A percentile compares a stretch with the other conserved stretches of the same genome.
Conservation (phyloP, 2,113 vertebrate genomes). For the Trochalopteron elliotii region DNA sequence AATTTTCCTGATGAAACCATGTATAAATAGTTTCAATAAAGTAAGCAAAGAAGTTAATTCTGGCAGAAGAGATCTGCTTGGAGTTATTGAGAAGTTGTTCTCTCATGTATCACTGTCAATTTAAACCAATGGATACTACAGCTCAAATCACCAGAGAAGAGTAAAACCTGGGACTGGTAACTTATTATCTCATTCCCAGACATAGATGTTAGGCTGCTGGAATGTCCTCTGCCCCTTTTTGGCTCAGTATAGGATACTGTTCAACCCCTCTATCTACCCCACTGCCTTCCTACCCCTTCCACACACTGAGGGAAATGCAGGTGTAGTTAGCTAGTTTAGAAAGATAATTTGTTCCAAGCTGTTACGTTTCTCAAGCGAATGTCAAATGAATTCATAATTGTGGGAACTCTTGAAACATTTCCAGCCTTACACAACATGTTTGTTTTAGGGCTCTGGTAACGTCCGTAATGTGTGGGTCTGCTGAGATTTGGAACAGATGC, state of each 20-base stretch:
- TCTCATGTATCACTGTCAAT: background rate
- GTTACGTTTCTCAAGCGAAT: background rate
- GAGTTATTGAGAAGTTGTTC: background rate
- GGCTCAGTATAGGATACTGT: background rate
- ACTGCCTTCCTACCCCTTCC: background rate
- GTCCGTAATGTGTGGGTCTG: constrained; percentile 21
- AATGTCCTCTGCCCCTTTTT: background rate
- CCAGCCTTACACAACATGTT: constrained; percentile 47
- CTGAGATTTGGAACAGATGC: constrained; percentile 55
- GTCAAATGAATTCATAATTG: constrained; percentile 32
- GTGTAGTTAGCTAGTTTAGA: background rate
- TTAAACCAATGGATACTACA: background rate
- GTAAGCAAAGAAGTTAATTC: background rate
- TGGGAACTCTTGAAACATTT: constrained; percentile 44
- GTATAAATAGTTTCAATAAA: background rate
- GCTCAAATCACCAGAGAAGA: background rate
- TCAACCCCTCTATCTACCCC: background rate
- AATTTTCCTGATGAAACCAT: background rate
- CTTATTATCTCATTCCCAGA: background rate
- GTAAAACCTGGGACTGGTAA: background rate
- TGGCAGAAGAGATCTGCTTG: background rate
- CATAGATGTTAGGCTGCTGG: background rate
- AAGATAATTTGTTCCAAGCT: constrained; percentile 22
- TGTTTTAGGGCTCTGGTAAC: background rate
- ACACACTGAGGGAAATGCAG: background rate